Evolutionary conservation across 2,888 invertebrate genomes (phyloP).

Genomic region (Mythimna loreyi): DNA sequence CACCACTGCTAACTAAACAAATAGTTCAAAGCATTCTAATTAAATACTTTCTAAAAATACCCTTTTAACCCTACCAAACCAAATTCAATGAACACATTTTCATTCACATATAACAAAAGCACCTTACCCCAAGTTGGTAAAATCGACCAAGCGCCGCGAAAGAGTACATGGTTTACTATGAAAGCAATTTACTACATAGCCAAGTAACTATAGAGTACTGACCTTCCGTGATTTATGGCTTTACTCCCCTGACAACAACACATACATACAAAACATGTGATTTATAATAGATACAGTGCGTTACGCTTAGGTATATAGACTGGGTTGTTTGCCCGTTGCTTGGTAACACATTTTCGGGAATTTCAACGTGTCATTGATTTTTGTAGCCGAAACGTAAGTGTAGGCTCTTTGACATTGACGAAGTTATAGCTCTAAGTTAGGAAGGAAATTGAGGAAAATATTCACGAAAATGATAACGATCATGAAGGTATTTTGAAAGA

Average conservation of each 20-base stretch:
- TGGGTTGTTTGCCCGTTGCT: conserved; percentile 70
- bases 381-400: conserved; percentile 19
- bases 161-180: conserved; percentile 35
- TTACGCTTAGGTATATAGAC: conserved; percentile 68
- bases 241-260: conserved; percentile 68
- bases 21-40: not conserved
- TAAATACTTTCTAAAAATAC: not conserved
- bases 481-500: too few species aligned
- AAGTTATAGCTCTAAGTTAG: conserved; percentile 14
- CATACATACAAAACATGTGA: conserved; percentile 73
- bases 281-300: conserved; percentile 73
- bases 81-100: not conserved
- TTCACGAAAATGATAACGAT: not conserved
- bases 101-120: conserved; percentile 9
- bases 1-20: not conserved
- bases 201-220: conserved; percentile 57
- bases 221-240: conserved; percentile 73
- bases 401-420: conserved; percentile 6
- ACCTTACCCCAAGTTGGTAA: not conserved
- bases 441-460: conserved; percentile 6
- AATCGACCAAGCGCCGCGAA: conserved; percentile 49
- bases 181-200: conserved; percentile 46
- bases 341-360: conserved; percentile 69
- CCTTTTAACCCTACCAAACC: not conserved
- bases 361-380: conserved; percentile 56